These are phyloP conservation scores for silkworm (Bombyx mori) DNA, from an alignment of 1,140 invertebrate genomes.

Conservation along the genomic window DNA sequence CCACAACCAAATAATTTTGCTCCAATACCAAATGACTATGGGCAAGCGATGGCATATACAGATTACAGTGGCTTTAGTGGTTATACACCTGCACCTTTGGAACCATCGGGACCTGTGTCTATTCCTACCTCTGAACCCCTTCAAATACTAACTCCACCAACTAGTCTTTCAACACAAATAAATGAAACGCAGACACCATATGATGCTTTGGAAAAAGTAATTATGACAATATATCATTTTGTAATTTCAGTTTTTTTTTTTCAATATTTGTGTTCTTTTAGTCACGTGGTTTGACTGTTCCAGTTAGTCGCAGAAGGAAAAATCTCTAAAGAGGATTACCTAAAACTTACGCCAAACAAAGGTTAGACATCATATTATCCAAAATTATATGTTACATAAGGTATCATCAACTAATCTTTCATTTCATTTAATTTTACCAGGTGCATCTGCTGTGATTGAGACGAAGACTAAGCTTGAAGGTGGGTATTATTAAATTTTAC, in stretches of 20 bases:
- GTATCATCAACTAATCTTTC: conserved; percentile 10
- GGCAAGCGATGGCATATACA: conserved; percentile 26
- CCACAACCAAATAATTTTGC: conserved; percentile 1
- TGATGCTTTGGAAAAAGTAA: conserved; percentile 62
- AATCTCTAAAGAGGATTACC: conserved; percentile 57
- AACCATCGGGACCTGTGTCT: not conserved
- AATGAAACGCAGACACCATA: conserved; percentile 18
- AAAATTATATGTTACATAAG: not conserved
- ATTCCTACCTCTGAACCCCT: conserved; percentile 18
- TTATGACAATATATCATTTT: conserved; percentile 17
- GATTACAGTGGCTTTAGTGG: conserved; percentile 29
- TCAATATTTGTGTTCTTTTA: conserved; percentile 9
- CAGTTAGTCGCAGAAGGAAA: conserved; percentile 62
- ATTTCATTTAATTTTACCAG: not conserved
- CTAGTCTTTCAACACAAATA: conserved; percentile 8
- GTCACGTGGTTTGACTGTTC: conserved; percentile 26
- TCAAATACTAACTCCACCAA: conserved; percentile 19
- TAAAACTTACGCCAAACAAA: conserved; percentile 59
- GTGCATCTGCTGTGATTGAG: conserved; percentile 17
- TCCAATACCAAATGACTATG: conserved; percentile 2
- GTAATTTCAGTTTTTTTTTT: too few relatives aligned
- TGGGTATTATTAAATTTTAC: conserved; percentile 6
- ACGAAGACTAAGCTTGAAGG: conserved; percentile 32
- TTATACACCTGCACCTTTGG: conserved; percentile 18
- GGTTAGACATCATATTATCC: conserved; percentile 21